Evolutionary conservation across 2,113 vertebrate species (phyloP), one percentile per base, ranked within the genome.

Genomic region (Carollia perspicillata): DNA sequence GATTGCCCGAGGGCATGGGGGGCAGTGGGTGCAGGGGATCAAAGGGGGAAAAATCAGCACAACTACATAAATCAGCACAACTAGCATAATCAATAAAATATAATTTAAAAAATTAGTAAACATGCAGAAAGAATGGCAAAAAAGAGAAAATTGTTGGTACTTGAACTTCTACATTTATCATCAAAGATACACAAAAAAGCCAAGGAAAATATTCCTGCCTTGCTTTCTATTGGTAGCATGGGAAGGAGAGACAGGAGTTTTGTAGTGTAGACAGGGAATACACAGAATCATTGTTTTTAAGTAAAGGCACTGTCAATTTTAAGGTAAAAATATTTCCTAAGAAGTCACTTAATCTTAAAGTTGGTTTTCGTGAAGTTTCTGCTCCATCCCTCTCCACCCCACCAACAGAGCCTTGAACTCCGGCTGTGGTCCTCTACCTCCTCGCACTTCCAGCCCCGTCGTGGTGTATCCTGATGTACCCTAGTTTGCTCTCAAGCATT

Each of bases 321-420:
- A 74, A 60, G 26, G 60, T 44, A 37, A 78, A 79, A 84, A 37
- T 20, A 23, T 49, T 47, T 77, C 3, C 18, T 65, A 66, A 68
- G 22, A 83, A 87, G 28, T 90, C 51, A 63, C 35, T 75, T 93
- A 58, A 49, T 58, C 18, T 58, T 83, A 47, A 40, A 71, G 33
- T 63, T 78, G 53, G 60, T 83, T 28, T 93, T 49, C 42, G 44
- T 60, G 77, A 68, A 3, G 7, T 37, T 74, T 49, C 37, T 33
- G 5, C 33, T 53, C 53, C n/a, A 18, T 9, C 28, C 6, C 18
- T 18, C 0, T 0, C 6, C 14, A 1, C 1, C 12, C 3, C 9
- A 8, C 11, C 37, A 40, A 55, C 30, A 79, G 33, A 20, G 26
- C 58, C 74, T 11, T 18, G 53, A 55, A n/a, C 42, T 33, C 28